Base-by-base conservation (phyloP, 2,113 vertebrate species). In the Paradisaea rubra region DNA sequence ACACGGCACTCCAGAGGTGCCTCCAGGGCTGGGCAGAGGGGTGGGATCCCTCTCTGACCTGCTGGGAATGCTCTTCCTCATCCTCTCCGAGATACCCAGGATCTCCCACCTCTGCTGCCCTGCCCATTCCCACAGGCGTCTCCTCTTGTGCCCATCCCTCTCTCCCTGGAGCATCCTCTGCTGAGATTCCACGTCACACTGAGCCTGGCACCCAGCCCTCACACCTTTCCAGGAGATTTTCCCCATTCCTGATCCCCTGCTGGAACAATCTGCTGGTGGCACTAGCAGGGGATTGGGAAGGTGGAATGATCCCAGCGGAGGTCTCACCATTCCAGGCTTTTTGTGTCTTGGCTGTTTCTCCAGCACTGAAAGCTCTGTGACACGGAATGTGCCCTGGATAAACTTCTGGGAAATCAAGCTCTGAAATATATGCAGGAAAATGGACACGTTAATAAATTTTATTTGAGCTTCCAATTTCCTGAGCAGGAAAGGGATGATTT, bases 401-500 rank as follows among this genome's bases (percentile, higher is more conserved):
- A 91, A 89, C 56, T 71, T 81, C 69, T 87, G 81, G 85, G 91
- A 93, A 88, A 91, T 56, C 52, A 53, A 19, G 6, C 33, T 68
- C 49, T 54, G 88, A 71, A 54, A 79, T 63, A 60, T 5, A 19
- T 80, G 74, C 82, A 82, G 88, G 85, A 39, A 89, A 91, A 87
- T 3, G 10, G 79, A 71, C 71, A 28, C 13, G 6, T 89, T 63
- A 56, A 87, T 89, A 68, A 47, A 83, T 92, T 86, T 88, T 64
- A 47, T 83, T 88, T 74, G 81, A 89, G 30, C 21, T 89, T 89
- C 79, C 88, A 28, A 85, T 85, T 93, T 94, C 70, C 91, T 74
- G 78, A 74, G 49, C 60, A 66, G 35, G 35, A 78, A 81, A 70
- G 52, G 19, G 45, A 53, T 74, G 47, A 50, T 88, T 89, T 44